A percentile compares a stretch with the other conserved stretches of the same genome.
These are phyloP conservation scores for Carassius carassius DNA, from an alignment of 2,113 vertebrate genomes.

Conservation along the genomic window DNA sequence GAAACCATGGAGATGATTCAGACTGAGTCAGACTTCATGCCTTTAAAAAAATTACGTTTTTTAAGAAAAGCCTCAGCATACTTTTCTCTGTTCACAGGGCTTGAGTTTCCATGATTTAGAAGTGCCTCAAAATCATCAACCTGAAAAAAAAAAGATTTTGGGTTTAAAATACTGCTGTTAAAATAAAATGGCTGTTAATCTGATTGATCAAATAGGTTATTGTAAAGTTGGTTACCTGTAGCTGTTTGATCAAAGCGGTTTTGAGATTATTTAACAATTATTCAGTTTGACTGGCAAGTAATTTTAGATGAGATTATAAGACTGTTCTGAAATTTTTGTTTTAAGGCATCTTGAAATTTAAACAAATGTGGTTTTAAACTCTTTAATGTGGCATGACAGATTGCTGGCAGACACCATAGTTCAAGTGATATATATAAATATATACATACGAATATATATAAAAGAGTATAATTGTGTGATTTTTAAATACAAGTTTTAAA, in stretches of 20 bases:
- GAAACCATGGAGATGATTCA: conserved; percentile 70
- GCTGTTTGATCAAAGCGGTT: conserved; percentile 39
- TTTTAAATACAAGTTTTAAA: background rate
- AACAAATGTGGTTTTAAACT: too few relatives aligned
- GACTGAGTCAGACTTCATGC: background rate
- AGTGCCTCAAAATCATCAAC: conserved; percentile 79
- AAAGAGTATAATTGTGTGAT: background rate
- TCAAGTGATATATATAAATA: too few relatives aligned
- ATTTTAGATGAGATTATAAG: background rate
- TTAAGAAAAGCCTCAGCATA: conserved; percentile 51
- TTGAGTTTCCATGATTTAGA: conserved; percentile 60
- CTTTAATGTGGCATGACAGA: too few relatives aligned
- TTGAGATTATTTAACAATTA: background rate
- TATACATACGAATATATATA: too few relatives aligned
- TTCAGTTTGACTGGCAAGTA: background rate
- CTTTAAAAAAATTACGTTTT: background rate
- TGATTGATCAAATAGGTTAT: background rate
- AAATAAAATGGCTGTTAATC: background rate
- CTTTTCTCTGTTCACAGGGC: conserved; percentile 77
- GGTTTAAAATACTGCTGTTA: background rate
- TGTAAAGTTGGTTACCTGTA: conserved; percentile 71
- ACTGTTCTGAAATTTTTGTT: too few relatives aligned
- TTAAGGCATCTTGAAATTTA: too few relatives aligned
- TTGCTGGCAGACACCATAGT: too few relatives aligned
- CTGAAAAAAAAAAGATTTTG: conserved; percentile 61